phyloP scores from a whole-genome alignment of 2,797 vertebrate species.

The Odontamblyopus lacepedii region DNA sequence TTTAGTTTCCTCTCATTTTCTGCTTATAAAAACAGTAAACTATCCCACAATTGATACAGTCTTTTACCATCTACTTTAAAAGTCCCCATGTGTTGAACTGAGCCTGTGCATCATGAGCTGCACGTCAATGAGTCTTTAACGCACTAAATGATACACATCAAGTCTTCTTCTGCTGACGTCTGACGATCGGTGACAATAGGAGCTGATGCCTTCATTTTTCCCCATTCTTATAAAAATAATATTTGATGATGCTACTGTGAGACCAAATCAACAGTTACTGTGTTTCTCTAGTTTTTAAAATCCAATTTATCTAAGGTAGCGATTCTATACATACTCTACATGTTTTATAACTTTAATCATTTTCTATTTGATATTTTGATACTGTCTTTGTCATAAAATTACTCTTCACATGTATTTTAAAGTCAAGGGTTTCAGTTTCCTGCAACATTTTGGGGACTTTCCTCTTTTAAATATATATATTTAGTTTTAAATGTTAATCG shows the following conservation, averaged over 20 bases:
- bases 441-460: no score
- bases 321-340: neutral
- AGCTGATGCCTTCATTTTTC: constrained; percentile 46
- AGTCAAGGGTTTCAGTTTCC: no score
- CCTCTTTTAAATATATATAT: no score
- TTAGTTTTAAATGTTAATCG: no score
- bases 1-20: neutral
- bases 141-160: neutral
- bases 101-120: neutral
- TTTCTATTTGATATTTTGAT: no score
- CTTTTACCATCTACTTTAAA: neutral
- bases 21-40: neutral
- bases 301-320: neutral
- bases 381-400: no score
- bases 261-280: neutral
- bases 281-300: constrained; percentile 9
- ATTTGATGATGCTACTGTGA: constrained; percentile 17
- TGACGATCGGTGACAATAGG: constrained; percentile 51
- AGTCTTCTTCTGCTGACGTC: constrained; percentile 1
- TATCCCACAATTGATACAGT: neutral
- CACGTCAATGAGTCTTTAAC: neutral
- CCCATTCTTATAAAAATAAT: constrained; percentile 27
- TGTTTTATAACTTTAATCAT: neutral
- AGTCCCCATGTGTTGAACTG: neutral
- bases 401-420: no score